Percentiles rank a stretch among this genome's conserved stretches.
phyloP scores from a whole-genome alignment of 2,888 invertebrate genomes.

The Machimus rusticus region DNA sequence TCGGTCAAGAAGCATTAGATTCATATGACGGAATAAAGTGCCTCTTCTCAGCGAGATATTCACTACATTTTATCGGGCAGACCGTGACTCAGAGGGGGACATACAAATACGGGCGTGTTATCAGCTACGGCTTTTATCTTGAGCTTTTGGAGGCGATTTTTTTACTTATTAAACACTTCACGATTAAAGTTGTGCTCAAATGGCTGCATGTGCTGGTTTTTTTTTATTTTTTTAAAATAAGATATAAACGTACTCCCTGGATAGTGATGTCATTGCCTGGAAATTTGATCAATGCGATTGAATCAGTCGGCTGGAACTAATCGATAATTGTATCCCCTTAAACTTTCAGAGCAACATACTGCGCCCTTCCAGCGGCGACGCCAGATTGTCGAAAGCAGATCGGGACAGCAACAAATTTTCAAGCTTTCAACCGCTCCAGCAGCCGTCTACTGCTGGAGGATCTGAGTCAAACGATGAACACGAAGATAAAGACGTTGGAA shows the following conservation, averaged over 20 bases:
- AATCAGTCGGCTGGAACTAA: background rate
- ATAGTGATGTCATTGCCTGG: background rate
- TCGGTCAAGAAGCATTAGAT: background rate
- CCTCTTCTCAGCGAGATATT: background rate
- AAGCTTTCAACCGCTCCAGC: conserved; percentile 42
- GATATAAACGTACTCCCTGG: background rate
- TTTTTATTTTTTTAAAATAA: background rate
- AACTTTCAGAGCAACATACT: conserved; percentile 40
- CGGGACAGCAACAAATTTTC: conserved; percentile 49
- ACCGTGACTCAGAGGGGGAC: background rate
- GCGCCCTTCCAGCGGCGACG: conserved; percentile 41
- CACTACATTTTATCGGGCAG: background rate
- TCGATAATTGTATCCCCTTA: background rate
- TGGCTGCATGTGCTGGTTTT: background rate
- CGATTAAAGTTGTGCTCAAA: background rate
- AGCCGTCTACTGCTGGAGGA: background rate
- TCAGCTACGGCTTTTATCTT: background rate
- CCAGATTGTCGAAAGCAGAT: conserved; percentile 26
- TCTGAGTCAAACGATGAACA: conserved; percentile 53
- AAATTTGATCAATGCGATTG: background rate
- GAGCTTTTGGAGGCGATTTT: background rate
- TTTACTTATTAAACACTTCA: background rate
- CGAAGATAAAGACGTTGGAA: conserved; percentile 60
- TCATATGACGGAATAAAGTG: background rate
- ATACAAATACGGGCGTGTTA: background rate